phyloP scores from a whole-genome alignment of 2,888 invertebrate species.

The Catocala nupta region DNA sequence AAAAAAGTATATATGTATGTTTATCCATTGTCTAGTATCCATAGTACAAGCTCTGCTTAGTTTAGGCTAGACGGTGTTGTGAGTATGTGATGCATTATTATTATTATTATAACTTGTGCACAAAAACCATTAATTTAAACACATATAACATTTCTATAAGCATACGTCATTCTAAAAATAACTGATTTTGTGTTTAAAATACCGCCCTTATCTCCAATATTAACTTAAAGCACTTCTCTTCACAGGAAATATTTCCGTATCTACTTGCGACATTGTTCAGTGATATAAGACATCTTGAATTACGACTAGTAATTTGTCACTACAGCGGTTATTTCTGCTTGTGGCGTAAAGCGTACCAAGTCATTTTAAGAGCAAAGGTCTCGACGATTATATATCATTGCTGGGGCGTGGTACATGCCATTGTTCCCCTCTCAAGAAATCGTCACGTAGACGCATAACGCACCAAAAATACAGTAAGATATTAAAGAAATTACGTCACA shows the following conservation, averaged over 20 bases:
- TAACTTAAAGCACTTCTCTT: not conserved
- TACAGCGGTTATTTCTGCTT: constrained; percentile 11
- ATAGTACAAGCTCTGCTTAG: too few species aligned
- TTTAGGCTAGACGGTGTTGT: too few species aligned
- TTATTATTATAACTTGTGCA: too few species aligned
- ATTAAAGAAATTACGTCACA: not conserved
- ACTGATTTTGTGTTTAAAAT: too few species aligned
- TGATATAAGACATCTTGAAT: constrained; percentile 1
- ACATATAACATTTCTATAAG: too few species aligned
- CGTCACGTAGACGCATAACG: not conserved
- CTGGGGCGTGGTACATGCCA: not conserved
- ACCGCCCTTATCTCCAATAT: too few species aligned
- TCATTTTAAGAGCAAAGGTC: constrained; percentile 10
- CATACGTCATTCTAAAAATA: too few species aligned
- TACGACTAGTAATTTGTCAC: constrained; percentile 8
- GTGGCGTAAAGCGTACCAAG: constrained; percentile 3
- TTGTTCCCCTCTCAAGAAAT: constrained; percentile 4
- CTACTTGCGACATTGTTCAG: not conserved
- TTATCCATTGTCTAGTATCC: too few species aligned
- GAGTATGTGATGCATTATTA: too few species aligned
- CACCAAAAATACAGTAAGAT: not conserved
- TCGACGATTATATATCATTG: constrained; percentile 11
- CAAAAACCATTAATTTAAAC: too few species aligned
- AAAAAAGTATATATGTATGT: too few species aligned
- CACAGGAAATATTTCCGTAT: not conserved